Evolutionary conservation across 1,140 invertebrate species (phyloP).

Genomic region (Drosophila hydei): DNA sequence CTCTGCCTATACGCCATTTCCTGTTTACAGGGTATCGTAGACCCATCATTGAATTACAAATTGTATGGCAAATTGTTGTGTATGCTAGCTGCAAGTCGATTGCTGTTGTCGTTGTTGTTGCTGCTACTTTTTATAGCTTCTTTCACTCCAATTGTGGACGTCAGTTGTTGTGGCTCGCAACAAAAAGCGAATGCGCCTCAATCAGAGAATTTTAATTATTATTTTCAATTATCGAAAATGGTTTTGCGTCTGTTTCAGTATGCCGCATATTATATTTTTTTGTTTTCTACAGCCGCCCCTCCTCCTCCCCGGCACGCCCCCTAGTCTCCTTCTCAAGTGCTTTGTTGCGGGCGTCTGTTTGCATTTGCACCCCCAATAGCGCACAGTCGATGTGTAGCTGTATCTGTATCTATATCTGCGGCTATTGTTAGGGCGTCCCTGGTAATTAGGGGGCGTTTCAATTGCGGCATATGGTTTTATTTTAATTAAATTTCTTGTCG

Average conservation of each 20-base stretch:
- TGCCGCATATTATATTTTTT: conserved; percentile 8
- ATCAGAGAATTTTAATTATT: conserved; percentile 83
- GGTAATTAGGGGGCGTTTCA: conserved; percentile 71
- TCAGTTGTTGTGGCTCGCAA: conserved; percentile 27
- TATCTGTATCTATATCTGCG: conserved; percentile 30
- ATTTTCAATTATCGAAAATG: conserved; percentile 83
- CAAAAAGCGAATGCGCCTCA: conserved; percentile 38
- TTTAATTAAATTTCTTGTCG: conserved; percentile 73
- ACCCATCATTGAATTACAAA: conserved; percentile 40
- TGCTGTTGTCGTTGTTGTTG: conserved; percentile 13
- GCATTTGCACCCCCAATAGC: neutral
- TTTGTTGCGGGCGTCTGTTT: conserved; percentile 39
- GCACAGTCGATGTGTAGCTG: conserved; percentile 30
- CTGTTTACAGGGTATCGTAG: neutral
- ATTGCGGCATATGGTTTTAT: conserved; percentile 67
- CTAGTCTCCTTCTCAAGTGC: conserved; percentile 58
- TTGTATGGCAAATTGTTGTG: conserved; percentile 52
- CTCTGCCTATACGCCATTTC: neutral
- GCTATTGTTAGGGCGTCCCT: conserved; percentile 2
- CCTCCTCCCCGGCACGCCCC: neutral
- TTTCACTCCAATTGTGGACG: conserved; percentile 75
- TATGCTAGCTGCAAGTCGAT: conserved; percentile 43
- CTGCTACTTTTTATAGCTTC: conserved; percentile 54
- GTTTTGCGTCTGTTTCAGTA: conserved; percentile 59
- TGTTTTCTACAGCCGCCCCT: neutral